Conservation (phyloP, 2,888 invertebrate species). For the Polyploca ridens region DNA sequence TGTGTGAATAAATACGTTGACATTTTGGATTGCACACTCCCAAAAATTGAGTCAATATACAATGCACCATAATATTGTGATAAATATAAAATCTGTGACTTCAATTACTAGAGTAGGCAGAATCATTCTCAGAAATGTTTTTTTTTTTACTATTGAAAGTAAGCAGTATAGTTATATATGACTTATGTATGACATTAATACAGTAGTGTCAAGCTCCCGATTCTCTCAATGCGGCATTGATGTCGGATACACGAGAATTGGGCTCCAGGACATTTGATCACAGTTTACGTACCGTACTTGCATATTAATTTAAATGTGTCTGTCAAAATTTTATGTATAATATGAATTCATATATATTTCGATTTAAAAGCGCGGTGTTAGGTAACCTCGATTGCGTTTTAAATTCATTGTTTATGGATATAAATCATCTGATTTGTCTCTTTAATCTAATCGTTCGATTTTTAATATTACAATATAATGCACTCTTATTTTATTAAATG, state of each 20-base stretch:
- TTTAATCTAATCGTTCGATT: neutral
- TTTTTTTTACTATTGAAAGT: neutral
- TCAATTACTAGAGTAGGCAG: slow-evolving; percentile 54
- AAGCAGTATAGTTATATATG: neutral
- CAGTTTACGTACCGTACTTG: too few species aligned
- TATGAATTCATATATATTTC: too few species aligned
- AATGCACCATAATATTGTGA: slow-evolving; percentile 64
- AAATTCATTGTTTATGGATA: neutral
- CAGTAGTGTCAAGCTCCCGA: neutral
- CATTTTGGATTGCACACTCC: slow-evolving; percentile 63
- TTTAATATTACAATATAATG: neutral
- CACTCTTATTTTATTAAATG: neutral
- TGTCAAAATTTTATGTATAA: neutral
- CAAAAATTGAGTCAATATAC: slow-evolving; percentile 75
- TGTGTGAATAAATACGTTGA: neutral
- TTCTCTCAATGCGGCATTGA: too few species aligned
- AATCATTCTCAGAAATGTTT: slow-evolving; percentile 33
- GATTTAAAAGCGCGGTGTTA: too few species aligned
- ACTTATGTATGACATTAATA: neutral
- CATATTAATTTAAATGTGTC: neutral
- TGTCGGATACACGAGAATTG: too few species aligned
- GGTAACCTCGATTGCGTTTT: neutral
- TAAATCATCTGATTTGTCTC: neutral
- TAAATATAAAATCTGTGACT: slow-evolving; percentile 50
- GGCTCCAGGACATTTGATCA: too few species aligned